Base-by-base conservation (phyloP, 2,113 vertebrate genomes). In the Loxodonta africana region DNA sequence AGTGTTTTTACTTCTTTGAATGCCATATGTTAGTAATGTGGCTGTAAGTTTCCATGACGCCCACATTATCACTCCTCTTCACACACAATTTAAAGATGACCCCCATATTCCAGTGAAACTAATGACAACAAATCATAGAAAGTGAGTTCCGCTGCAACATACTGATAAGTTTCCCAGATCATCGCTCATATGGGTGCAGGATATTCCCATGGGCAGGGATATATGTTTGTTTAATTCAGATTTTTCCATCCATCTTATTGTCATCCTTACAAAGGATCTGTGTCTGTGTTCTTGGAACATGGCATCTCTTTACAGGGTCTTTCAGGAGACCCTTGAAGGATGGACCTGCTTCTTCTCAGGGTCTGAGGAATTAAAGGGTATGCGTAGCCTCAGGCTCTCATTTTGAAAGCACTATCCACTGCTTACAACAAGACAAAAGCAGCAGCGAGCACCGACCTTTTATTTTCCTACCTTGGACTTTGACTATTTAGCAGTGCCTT, bases 381-480 rank as follows among this genome's bases (percentile, higher is more conserved):
- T 89, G 83, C 82, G 57, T 87, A 96, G 97, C 87, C 96, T 44
- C 53, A 25, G 94, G 93, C 97, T 95, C 89, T 92, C 94, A 33
- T 95, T 97, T 90, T 98, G 97, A 98, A 98, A 98, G 98, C 97
- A 95, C 92, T 96, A 95, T 96, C 97, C 95, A 83, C 92, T 90
- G 95, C 87, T 90, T 98, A 92, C 91, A 95, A 98, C 98, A 97
- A 8, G 73, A 84, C 95, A 96, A 96, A 98, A 98, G 98, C 87
- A 97, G 51, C 44, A 0, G 57, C 93, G 95, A 96, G 98, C 73
- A 71, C 91, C 86, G 98, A 97, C 88, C 98, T 98, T 98, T 98
- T 98, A 74, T 98, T 98, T 98, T 98, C 92, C 96, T 97, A 98
- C 96, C 97, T 98, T 98, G 97, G 98, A 97, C 97, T 97, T 98